Conservation (phyloP, 2,113 vertebrate genomes). For the Eleginops maclovinus region DNA sequence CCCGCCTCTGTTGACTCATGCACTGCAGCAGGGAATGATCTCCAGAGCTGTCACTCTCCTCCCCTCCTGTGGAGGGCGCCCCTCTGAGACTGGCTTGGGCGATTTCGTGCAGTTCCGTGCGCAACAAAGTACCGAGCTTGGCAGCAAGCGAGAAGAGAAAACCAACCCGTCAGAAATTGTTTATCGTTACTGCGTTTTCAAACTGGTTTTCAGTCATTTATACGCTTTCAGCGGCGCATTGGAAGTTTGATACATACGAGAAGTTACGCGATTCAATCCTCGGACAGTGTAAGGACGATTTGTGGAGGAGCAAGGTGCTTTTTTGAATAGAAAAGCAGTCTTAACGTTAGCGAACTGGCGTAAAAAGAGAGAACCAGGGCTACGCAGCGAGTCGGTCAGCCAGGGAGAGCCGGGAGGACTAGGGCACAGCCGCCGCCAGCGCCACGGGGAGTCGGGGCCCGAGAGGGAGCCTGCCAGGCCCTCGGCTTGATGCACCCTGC, state of each 20-base stretch:
- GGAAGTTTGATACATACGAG: slow-evolving; percentile 5
- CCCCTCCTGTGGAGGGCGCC: slow-evolving; percentile 67
- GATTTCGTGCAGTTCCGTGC: slow-evolving; percentile 65
- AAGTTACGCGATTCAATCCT: neutral
- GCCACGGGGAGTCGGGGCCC: slow-evolving; percentile 80
- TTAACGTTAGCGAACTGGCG: slow-evolving; percentile 49
- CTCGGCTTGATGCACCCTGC: slow-evolving; percentile 83
- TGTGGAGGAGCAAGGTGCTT: slow-evolving; percentile 38
- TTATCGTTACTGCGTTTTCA: slow-evolving; percentile 25
- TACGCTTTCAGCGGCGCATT: neutral
- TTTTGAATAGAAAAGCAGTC: slow-evolving; percentile 39
- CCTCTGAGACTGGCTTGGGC: slow-evolving; percentile 10
- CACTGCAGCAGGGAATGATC: slow-evolving; percentile 4
- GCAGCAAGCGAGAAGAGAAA: slow-evolving; percentile 54
- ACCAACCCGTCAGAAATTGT: slow-evolving; percentile 21
- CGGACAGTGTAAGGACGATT: slow-evolving; percentile 34
- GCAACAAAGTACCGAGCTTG: slow-evolving; percentile 69
- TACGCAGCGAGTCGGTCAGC: slow-evolving; percentile 55
- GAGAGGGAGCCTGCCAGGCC: slow-evolving; percentile 82
- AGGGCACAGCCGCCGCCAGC: slow-evolving; percentile 66
- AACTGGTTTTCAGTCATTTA: neutral
- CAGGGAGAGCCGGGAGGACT: slow-evolving; percentile 61
- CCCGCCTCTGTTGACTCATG: slow-evolving; percentile 13
- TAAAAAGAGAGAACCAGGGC: slow-evolving; percentile 31
- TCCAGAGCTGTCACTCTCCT: slow-evolving; percentile 51